phyloP scores from a whole-genome alignment of 2,113 vertebrate species.

The Oreamnos americanus region DNA sequence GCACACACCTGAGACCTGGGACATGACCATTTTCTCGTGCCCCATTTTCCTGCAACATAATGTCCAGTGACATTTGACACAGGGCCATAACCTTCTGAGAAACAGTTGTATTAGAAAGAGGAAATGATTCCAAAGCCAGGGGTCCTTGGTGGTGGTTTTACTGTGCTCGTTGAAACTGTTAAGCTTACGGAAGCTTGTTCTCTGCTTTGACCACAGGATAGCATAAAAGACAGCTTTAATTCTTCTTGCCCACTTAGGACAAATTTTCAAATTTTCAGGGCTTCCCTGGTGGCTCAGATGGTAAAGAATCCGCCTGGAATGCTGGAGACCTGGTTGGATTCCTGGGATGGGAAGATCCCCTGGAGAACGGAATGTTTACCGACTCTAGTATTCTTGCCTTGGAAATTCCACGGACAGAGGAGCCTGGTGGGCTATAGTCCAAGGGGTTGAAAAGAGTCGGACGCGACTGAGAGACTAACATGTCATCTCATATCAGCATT shows the following conservation, averaged over 20 bases:
- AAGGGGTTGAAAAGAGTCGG: background rate
- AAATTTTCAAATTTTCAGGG: background rate
- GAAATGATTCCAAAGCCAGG: background rate
- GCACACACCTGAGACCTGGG: background rate
- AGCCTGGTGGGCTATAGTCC: background rate
- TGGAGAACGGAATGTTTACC: background rate
- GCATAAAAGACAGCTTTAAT: background rate
- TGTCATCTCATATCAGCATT: background rate
- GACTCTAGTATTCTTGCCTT: background rate
- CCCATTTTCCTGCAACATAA: background rate
- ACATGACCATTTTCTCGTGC: background rate
- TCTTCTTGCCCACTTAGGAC: background rate
- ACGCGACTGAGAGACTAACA: background rate
- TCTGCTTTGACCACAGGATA: background rate
- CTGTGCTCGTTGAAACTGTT: background rate
- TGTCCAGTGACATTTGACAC: background rate
- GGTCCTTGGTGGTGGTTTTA: background rate
- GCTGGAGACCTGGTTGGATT: background rate
- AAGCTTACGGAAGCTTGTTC: background rate
- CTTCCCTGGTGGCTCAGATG: background rate
- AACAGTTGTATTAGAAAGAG: background rate
- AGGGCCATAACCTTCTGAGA: background rate
- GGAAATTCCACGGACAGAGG: background rate
- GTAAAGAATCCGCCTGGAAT: background rate
- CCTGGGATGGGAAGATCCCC: background rate